Evolutionary conservation across 2,888 invertebrate genomes (phyloP), one percentile per base, ranked within the genome.

Genomic region (Tuta absoluta): DNA sequence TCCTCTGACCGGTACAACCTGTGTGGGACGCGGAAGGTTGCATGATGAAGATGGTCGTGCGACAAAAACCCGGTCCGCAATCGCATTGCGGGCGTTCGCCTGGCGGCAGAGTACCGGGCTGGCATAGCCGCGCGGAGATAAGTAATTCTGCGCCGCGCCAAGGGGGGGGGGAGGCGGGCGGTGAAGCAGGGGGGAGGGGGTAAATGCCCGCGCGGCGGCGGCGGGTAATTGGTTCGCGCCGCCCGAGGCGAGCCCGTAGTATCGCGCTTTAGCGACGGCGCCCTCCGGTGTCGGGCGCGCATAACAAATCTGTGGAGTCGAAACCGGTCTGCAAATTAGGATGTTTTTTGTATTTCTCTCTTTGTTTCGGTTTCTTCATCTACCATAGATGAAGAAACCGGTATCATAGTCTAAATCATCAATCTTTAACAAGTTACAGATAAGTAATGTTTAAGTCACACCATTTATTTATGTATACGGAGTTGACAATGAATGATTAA

Each of bases 161-260:
- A 79, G 71, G 76, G 74, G 73, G 73, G 67, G 64, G 65, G 48
- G 58, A 60, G 66, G 68, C 66, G 58, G 67, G 69, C 71, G 70
- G 72, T 75, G 78, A 23, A 23, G 51, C 72, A 74, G 75, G 78
- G 77, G 83, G 71, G 68, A 65, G 60, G 85, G 85, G 83, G 88
- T 88, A 87, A 89, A 87, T 89, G 88, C 87, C 86, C 87, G 87
- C 84, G 82, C 80, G 86, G 85, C 82, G 81, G 85, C 82, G 85
- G 86, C 87, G 90, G 91, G 91, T 92, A 91, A 91, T 92, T 91
- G 91, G 91, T 91, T 90, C 89, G 89, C 90, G 90, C 90, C 90
- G 90, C 90, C 90, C 88, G 90, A 90, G 89, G 91, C 89, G 87
- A 89, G 89, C 90, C 88, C 88, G 89, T 87, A 90, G 89, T 90